phyloP scores from a whole-genome alignment of 2,797 vertebrate species.

The Gymnoscopelus microlampas region DNA sequence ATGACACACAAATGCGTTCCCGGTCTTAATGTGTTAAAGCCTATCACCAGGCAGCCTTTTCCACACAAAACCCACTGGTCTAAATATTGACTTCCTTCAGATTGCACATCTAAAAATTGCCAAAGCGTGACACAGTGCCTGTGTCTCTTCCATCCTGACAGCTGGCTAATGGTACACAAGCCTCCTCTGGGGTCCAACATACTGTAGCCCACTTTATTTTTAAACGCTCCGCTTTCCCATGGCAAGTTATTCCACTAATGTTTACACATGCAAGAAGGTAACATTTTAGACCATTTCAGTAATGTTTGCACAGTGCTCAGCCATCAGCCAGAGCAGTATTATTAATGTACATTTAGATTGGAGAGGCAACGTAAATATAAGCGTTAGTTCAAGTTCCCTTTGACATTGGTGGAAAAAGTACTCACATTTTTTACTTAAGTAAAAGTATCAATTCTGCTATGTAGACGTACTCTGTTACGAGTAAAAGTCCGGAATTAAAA shows the following conservation, averaged over 20 bases:
- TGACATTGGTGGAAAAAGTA: no score
- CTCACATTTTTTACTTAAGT: no score
- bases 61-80: no score
- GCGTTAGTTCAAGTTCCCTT: no score
- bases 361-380: not conserved
- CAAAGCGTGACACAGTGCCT: not conserved
- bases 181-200: conserved; percentile 8
- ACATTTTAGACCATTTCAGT: conserved; percentile 38
- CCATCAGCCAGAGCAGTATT: conserved; percentile 2
- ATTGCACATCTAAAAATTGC: not conserved
- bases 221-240: not conserved
- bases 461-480: no score
- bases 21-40: no score
- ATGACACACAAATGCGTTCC: no score
- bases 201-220: not conserved
- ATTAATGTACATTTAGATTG: conserved; percentile 17
- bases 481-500: no score
- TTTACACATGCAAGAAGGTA: conserved; percentile 40
- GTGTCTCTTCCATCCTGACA: not conserved
- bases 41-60: not conserved
- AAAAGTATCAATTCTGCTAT: no score
- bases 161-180: conserved; percentile 14
- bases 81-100: conserved; percentile 5
- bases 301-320: conserved; percentile 41
- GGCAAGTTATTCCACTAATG: conserved; percentile 24